phyloP scores from a whole-genome alignment of 1,140 invertebrate species.

The Brachionus koreanus region DNA sequence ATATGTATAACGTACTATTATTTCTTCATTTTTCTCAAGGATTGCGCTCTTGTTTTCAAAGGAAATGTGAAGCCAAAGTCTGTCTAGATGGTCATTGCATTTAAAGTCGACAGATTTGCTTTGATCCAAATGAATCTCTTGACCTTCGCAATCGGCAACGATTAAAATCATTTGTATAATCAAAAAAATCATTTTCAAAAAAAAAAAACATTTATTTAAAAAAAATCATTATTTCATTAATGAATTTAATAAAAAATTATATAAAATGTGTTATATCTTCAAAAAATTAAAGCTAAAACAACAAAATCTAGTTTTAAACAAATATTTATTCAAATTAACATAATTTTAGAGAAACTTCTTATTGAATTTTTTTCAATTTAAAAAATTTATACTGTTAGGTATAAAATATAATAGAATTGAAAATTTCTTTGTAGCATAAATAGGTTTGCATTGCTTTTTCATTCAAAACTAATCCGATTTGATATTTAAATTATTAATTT shows the following conservation, averaged over 20 bases:
- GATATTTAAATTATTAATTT: slow-evolving; percentile 1
- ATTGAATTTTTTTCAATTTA: not conserved
- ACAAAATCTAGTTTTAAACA: not conserved
- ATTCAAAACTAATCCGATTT: not conserved
- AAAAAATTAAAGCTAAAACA: not conserved
- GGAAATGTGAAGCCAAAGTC: not conserved
- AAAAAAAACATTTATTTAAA: not conserved
- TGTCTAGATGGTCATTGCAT: slow-evolving; percentile 20
- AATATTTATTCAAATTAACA: slow-evolving; percentile 5
- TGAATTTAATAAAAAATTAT: not conserved
- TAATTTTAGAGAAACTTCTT: not conserved
- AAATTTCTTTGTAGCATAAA: not conserved
- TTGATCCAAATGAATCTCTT: not conserved
- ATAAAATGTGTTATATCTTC: not conserved
- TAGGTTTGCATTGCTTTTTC: not conserved
- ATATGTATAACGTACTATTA: not conserved
- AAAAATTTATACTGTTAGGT: not conserved
- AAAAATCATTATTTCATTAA: not conserved
- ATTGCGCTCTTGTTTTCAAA: not conserved
- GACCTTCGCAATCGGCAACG: not conserved
- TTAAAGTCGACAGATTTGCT: not conserved
- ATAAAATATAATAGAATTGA: not conserved
- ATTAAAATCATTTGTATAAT: not conserved
- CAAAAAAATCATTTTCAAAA: not conserved
- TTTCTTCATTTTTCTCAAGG: not conserved